phyloP scores from a whole-genome alignment of 2,888 invertebrate genomes.

The Hoplodrina blanda region DNA sequence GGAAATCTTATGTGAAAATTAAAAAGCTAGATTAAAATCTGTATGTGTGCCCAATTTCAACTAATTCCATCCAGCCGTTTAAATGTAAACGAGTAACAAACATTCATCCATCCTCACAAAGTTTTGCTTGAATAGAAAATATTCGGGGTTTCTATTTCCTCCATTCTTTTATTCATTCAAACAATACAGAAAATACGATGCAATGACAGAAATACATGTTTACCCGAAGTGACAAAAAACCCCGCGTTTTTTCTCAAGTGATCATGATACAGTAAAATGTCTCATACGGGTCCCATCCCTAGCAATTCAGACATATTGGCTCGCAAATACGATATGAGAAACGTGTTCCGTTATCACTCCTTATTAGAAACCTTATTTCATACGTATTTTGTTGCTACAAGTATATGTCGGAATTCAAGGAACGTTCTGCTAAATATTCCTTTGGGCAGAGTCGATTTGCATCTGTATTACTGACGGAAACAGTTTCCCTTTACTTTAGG shows the following conservation, averaged over 20 bases:
- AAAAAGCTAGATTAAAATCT: too few relatives aligned
- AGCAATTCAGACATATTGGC: slow-evolving; percentile 64
- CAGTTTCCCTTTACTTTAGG: slow-evolving; percentile 62
- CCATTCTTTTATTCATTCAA: neutral
- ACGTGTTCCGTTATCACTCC: slow-evolving; percentile 57
- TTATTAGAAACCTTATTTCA: slow-evolving; percentile 55
- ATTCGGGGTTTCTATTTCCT: slow-evolving; percentile 2
- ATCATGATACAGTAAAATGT: slow-evolving; percentile 45
- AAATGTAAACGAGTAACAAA: too few relatives aligned
- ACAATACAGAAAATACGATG: slow-evolving; percentile 16
- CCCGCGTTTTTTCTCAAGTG: slow-evolving; percentile 27
- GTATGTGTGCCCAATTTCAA: too few relatives aligned
- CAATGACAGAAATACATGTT: slow-evolving; percentile 45
- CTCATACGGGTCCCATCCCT: slow-evolving; percentile 39
- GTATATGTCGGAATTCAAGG: slow-evolving; percentile 61
- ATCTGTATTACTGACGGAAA: slow-evolving; percentile 74
- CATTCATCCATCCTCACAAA: too few relatives aligned
- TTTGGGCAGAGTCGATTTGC: slow-evolving; percentile 74
- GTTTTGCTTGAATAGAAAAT: too few relatives aligned
- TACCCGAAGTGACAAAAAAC: slow-evolving; percentile 42
- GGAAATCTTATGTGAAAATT: too few relatives aligned
- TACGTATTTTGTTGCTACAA: slow-evolving; percentile 48
- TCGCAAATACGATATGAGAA: slow-evolving; percentile 62
- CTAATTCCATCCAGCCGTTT: too few relatives aligned
- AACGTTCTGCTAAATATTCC: slow-evolving; percentile 72